Evolutionary conservation across 2,797 vertebrate genomes (phyloP), one percentile per base, ranked within the genome.

Genomic region (Phataginus tricuspis): DNA sequence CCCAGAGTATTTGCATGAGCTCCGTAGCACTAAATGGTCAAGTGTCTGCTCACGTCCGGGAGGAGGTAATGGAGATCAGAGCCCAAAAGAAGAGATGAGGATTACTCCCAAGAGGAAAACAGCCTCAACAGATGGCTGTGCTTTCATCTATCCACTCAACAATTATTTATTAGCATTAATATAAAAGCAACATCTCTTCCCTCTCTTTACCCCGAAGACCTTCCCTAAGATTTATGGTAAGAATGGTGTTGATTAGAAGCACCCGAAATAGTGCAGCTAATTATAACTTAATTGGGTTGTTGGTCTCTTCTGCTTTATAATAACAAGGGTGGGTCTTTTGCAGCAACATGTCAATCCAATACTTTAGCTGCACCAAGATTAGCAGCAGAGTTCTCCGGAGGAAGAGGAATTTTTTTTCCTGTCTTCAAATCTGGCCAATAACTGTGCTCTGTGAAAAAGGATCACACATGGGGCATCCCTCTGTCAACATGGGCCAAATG

Each of bases 291-390:
- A 77, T 77, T 87, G 88, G 53, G 21, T 75, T 82, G 78, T 68
- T 96, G 72, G 77, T 78, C 86, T 92, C 71, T 87, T 79, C 92
- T 51, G 39, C 71, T 94, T 92, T 82, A 8, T 31, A 74, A 85
- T 42, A 69, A 90, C 29, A 19, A 7, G 31, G 25, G 37, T 45
- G 61, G n/a, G 66, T 66, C 86, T 84, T 87, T 53, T 29, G 55
- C 18, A 12, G 63, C 8, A 37, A 29, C 9, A 25, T 78, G 21
- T 57, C 37, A 10, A 29, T 37, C 85, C 51, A 78, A 29, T 42
- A 42, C 61, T 71, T 87, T 12, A 16, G 12, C 19, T 21, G 69
- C 90, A 83, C 61, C 64, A 71, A 63, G 83, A 91, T 93, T 66
- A 75, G 31, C n/a, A 64, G 49, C 63, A 74, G 37, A 39, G 34